Evolutionary conservation across 92 coral and sea anemone species (phyloP).

Genomic region (Porites rus): DNA sequence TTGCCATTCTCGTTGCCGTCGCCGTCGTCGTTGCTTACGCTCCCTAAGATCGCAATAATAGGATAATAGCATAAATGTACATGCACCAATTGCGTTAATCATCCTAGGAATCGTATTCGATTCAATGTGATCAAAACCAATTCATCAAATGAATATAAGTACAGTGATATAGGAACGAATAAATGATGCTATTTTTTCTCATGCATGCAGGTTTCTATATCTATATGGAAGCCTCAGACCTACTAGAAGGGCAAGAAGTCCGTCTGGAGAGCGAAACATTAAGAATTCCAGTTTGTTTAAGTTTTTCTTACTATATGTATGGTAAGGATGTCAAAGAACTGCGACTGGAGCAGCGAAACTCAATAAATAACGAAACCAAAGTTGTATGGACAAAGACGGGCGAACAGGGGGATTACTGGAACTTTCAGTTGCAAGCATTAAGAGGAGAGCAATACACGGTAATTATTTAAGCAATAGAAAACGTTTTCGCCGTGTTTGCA

Average conservation of each 20-base stretch:
- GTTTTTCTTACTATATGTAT: conserved; percentile 75
- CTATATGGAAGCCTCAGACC: conserved; percentile 73
- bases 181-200: neutral
- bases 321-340: conserved; percentile 65
- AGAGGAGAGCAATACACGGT: conserved; percentile 40
- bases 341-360: conserved; percentile 47
- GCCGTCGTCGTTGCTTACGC: too few species aligned
- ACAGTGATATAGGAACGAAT: too few species aligned
- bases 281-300: conserved; percentile 45
- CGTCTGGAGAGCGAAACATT: conserved; percentile 66
- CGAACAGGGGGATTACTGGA: conserved; percentile 62
- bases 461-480: neutral
- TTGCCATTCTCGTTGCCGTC: too few species aligned
- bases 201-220: conserved; percentile 50
- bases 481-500: too few species aligned
- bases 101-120: too few species aligned
- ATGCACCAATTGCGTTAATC: too few species aligned
- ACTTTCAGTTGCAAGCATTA: conserved; percentile 30
- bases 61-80: too few species aligned
- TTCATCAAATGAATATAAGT: too few species aligned
- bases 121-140: too few species aligned
- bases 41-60: too few species aligned
- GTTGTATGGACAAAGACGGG: conserved; percentile 66
- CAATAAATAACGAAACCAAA: conserved; percentile 38
- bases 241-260: conserved; percentile 28